Percentiles rank a stretch among this genome's conserved stretches.
phyloP scores from a whole-genome alignment of 2,797 vertebrate species.

The Denticeps clupeoides region DNA sequence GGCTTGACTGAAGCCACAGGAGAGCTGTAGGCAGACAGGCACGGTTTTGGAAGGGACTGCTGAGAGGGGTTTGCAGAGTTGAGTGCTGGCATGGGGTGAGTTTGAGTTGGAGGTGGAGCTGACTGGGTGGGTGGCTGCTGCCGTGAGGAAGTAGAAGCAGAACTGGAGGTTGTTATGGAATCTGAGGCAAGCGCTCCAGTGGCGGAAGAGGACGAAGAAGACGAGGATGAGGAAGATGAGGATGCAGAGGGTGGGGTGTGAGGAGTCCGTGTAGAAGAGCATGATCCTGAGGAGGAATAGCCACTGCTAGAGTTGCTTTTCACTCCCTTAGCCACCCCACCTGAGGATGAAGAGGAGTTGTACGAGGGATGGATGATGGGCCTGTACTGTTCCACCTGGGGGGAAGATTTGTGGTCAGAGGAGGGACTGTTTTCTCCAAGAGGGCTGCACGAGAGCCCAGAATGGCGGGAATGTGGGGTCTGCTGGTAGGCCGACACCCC shows the following conservation, averaged over 20 bases:
- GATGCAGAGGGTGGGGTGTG: conserved; percentile 70
- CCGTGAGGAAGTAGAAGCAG: conserved; percentile 62
- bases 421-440: conserved; percentile 80
- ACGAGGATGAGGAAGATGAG: conserved; percentile 68
- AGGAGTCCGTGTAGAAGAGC: conserved; percentile 65
- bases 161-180: conserved; percentile 50
- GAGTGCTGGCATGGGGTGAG: conserved; percentile 53
- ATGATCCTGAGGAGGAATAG: conserved; percentile 72
- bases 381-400: conserved; percentile 68
- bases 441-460: conserved; percentile 81
- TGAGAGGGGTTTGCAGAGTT: conserved; percentile 53
- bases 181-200: conserved; percentile 51
- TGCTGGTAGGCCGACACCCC: conserved; percentile 79
- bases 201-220: conserved; percentile 65
- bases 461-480: conserved; percentile 66
- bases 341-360: conserved; percentile 50
- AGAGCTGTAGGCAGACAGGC: conserved; percentile 65
- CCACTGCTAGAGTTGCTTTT: conserved; percentile 71
- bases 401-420: conserved; percentile 51
- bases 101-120: conserved; percentile 66
- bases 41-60: conserved; percentile 58
- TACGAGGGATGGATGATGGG: conserved; percentile 84
- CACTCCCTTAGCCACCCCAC: conserved; percentile 56
- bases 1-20: conserved; percentile 72
- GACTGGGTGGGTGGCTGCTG: conserved; percentile 65